Percentiles rank a stretch among this genome's conserved stretches.
Conservation (phyloP, 2,797 vertebrate species). For the Hydrophis major region DNA sequence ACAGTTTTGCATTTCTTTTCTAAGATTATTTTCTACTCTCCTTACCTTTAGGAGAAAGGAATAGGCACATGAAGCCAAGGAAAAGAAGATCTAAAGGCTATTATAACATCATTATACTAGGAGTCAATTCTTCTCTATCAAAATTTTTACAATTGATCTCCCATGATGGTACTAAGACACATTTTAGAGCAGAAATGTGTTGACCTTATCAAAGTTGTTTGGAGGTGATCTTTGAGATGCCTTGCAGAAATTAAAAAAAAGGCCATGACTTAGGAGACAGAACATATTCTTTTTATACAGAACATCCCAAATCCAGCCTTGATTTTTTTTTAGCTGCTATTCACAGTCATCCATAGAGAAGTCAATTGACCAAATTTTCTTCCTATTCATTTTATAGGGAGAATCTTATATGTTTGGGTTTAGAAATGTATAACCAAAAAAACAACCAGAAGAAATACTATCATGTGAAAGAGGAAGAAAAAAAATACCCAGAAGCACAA, state of each 20-base stretch:
- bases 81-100: background rate
- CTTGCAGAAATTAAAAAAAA: background rate
- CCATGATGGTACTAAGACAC: background rate
- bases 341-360: background rate
- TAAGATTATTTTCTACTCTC: background rate
- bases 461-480: background rate
- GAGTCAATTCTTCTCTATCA: background rate
- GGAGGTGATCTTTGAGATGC: background rate
- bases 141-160: background rate
- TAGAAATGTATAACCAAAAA: background rate
- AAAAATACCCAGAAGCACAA: background rate
- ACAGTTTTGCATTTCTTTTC: background rate
- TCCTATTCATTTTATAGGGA: background rate
- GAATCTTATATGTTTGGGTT: background rate
- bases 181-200: background rate
- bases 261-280: background rate
- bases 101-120: background rate
- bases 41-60: background rate
- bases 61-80: background rate
- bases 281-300: background rate
- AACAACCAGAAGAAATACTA: background rate
- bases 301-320: background rate
- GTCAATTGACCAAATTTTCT: background rate
- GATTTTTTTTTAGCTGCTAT: background rate
- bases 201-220: background rate